Conservation (phyloP, 23 tunicate species). For the Styela plicata region DNA sequence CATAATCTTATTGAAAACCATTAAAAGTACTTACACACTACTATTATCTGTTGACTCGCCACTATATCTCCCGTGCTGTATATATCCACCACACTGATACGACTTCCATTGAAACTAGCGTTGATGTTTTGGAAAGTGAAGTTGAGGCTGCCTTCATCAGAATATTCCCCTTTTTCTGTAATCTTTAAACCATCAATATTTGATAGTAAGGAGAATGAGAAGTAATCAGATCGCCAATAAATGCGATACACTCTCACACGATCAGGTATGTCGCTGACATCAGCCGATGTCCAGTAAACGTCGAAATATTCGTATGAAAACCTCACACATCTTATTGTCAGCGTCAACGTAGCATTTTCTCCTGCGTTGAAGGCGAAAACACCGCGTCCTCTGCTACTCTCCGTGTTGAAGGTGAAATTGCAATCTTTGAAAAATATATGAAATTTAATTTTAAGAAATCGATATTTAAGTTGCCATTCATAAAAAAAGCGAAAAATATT, state of each 20-base stretch:
- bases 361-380: not conserved
- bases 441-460: too few relatives aligned
- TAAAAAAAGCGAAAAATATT: too few relatives aligned
- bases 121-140: not conserved
- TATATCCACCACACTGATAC: not conserved
- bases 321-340: not conserved
- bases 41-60: not conserved
- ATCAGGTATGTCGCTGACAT: not conserved
- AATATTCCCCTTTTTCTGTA: not conserved
- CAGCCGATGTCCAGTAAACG: not conserved
- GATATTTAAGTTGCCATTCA: too few relatives aligned
- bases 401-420: not conserved
- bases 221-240: not conserved
- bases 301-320: not conserved
- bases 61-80: too few relatives aligned
- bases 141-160: not conserved
- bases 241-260: not conserved
- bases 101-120: not conserved
- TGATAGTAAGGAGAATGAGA: not conserved
- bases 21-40: not conserved
- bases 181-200: not conserved
- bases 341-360: not conserved
- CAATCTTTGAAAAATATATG: too few relatives aligned
- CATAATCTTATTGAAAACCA: too few relatives aligned
- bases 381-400: not conserved